phyloP scores from a whole-genome alignment of 2,797 vertebrate species.

The Neoniphon sammara region DNA sequence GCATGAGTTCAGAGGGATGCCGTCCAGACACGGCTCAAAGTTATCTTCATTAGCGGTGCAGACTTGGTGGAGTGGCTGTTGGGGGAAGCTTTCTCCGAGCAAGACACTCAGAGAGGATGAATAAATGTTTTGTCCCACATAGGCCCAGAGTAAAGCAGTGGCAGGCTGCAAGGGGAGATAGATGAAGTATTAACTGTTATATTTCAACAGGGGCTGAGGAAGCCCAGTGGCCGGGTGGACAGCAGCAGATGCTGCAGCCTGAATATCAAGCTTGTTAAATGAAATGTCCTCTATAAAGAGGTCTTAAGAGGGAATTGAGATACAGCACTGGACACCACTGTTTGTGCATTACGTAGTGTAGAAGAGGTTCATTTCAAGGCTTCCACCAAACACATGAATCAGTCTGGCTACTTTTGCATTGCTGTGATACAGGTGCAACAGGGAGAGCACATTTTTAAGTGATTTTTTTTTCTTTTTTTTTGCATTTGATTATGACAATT shows the following conservation, averaged over 20 bases:
- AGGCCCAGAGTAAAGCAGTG: constrained; percentile 67
- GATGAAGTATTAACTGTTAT: constrained; percentile 78
- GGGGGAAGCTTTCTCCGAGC: constrained; percentile 71
- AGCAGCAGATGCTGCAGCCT: constrained; percentile 72
- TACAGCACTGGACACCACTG: constrained; percentile 49
- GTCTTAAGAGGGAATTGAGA: constrained; percentile 64
- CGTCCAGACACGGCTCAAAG: constrained; percentile 69
- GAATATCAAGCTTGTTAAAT: constrained; percentile 74
- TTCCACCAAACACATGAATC: constrained; percentile 40
- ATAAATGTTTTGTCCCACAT: constrained; percentile 80
- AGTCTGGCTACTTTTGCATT: constrained; percentile 36
- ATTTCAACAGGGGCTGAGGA: constrained; percentile 66
- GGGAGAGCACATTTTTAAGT: constrained; percentile 8
- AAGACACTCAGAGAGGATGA: constrained; percentile 75
- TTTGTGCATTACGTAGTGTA: constrained; percentile 41
- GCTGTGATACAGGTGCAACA: constrained; percentile 52
- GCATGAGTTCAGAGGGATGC: constrained; percentile 75
- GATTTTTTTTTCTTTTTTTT: not conserved
- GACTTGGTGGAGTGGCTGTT: constrained; percentile 71
- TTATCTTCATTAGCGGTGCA: constrained; percentile 79
- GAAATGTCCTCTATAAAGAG: constrained; percentile 71
- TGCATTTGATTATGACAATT: constrained; percentile 48
- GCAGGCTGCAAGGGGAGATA: constrained; percentile 71
- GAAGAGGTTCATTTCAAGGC: constrained; percentile 36
- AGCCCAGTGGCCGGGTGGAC: constrained; percentile 66